Percentiles rank a stretch among this genome's conserved stretches.
Evolutionary conservation across 2,888 invertebrate genomes (phyloP).

Genomic region (Galerucella pusilla): DNA sequence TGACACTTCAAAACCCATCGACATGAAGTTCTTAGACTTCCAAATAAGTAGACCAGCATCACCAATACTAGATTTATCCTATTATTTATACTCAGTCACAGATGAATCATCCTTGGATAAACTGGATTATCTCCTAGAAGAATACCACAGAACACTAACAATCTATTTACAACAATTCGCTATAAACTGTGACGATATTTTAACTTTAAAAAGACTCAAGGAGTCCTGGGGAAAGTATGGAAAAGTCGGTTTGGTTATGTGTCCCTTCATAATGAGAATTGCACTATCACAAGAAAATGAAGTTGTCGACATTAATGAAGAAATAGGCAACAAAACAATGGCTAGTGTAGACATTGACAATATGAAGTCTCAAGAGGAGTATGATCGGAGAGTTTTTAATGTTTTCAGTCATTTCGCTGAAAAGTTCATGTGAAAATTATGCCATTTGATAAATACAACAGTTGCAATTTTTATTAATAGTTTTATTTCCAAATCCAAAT

Average conservation of each 20-base stretch:
- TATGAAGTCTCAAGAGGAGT: conserved; percentile 42
- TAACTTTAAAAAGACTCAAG: conserved; percentile 47
- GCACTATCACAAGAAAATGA: conserved; percentile 47
- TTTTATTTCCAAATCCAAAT: too few relatives aligned
- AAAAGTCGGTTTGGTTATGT: conserved; percentile 48
- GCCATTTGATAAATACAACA: not conserved
- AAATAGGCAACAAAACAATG: conserved; percentile 39
- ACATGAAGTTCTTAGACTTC: conserved; percentile 54
- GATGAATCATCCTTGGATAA: conserved; percentile 48
- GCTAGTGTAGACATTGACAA: conserved; percentile 30
- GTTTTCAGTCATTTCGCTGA: conserved; percentile 36
- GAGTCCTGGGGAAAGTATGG: conserved; percentile 52
- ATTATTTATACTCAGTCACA: conserved; percentile 52
- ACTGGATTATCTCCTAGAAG: conserved; percentile 50
- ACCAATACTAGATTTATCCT: conserved; percentile 53
- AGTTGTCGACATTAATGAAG: conserved; percentile 45
- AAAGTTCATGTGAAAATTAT: conserved; percentile 10
- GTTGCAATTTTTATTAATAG: too few relatives aligned
- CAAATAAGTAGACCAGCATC: conserved; percentile 51
- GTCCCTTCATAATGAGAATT: conserved; percentile 48
- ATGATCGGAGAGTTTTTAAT: conserved; percentile 27
- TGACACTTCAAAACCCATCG: conserved; percentile 45
- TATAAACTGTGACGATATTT: conserved; percentile 42
- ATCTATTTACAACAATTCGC: conserved; percentile 49
- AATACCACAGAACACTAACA: conserved; percentile 49